A percentile compares a stretch with the other conserved stretches of the same genome.
Conservation (phyloP, 2,888 invertebrate species). For the Abrostola tripartita region DNA sequence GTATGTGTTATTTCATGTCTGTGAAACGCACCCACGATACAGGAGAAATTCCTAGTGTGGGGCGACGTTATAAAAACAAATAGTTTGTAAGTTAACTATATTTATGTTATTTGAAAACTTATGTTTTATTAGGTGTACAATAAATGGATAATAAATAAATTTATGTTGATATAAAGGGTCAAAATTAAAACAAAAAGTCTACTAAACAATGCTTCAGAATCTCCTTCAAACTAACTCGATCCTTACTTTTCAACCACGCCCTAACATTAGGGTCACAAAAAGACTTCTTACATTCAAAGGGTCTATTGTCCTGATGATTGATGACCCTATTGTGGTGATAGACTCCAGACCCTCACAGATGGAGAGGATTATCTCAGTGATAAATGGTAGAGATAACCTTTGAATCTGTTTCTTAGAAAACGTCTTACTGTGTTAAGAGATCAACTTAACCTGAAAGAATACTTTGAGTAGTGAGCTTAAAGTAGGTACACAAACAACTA, state of each 20-base stretch:
- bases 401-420: neutral
- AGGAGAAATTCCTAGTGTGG: no score
- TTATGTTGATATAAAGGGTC: no score
- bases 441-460: neutral
- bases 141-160: no score
- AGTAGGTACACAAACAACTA: no score
- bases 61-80: no score
- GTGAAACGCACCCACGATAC: no score
- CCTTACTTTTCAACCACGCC: constrained; percentile 7
- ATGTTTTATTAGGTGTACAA: no score
- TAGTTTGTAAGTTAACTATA: no score
- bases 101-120: no score
- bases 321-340: constrained; percentile 18
- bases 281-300: constrained; percentile 17
- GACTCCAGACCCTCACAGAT: constrained; percentile 13
- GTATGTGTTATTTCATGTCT: no score
- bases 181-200: neutral
- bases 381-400: constrained; percentile 15
- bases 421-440: neutral
- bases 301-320: constrained; percentile 43
- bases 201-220: neutral
- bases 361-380: constrained; percentile 27
- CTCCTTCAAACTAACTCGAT: neutral
- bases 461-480: no score
- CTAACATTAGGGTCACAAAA: constrained; percentile 22